Base-by-base conservation (phyloP, 64 coral and sea anemone species). In the Stichodactyla mertensii region DNA sequence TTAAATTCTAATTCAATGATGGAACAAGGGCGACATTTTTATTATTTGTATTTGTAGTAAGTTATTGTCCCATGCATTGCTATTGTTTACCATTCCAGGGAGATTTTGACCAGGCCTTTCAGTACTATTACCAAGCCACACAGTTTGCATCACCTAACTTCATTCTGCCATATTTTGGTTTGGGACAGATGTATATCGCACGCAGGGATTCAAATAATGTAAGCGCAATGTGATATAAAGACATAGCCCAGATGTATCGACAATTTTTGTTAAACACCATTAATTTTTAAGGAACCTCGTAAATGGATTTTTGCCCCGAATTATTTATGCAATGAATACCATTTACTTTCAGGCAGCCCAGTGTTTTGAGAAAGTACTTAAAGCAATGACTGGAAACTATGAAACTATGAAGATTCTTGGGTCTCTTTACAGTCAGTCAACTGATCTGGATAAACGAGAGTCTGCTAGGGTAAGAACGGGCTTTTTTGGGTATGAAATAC, bases 151-250 rank as follows among this genome's bases (percentile, higher is more conserved):
- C 96, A 55, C 79, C 92, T 10, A 94, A 86, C 51, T 98, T 98
- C 53, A 98, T 98, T 22, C 82, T 98, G 20, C 96, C 96, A 31
- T 92, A 98, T 64, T 98, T 98, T 92, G 96, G 96, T 28, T 90
- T 98, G 28, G 96, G 96, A 54, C 96, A 98, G 66, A 98, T 98
- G 96, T 98, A 98, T 74, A 98, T 98, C 78, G 96, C 93, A 14
- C 88, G 96, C 27, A 88, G 93, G 11, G 96, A 98, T 54, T 87
- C 88, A 61, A 98, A 98, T 77, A 98, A 98, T 85, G 96, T 98
- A 86, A 92, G 96, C 93, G n/a, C 1, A 31, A 27, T 24, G 14
- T 85, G 5, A 13, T 0, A 18, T 62, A 57, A 57, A 45, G 36
- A 45, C 3, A 45, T 45, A 45, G 36, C 36, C 36, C 36, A 45